phyloP scores from a whole-genome alignment of 2,113 vertebrate genomes.

The Percina caprodes region DNA sequence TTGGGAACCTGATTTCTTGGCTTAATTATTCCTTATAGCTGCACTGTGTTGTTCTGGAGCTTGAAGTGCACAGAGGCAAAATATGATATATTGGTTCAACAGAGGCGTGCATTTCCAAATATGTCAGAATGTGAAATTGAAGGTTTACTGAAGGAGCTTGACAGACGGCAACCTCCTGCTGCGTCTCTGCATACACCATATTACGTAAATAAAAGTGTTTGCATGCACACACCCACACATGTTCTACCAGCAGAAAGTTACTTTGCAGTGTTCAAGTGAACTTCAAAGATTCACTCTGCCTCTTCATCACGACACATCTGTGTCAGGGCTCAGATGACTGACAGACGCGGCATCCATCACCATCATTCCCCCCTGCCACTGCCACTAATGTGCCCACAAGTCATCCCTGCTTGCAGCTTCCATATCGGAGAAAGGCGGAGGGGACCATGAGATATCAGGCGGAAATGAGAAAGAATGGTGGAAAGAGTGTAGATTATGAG shows the following conservation, averaged over 20 bases:
- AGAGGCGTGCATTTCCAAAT: background rate
- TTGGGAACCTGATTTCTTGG: conserved; percentile 27
- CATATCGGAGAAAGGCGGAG: background rate
- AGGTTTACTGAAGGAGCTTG: conserved; percentile 32
- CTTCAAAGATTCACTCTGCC: conserved; percentile 49
- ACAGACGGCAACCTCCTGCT: conserved; percentile 50
- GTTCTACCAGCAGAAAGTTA: conserved; percentile 30
- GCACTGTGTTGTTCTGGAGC: background rate
- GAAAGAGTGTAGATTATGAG: conserved; percentile 51
- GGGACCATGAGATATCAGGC: conserved; percentile 30
- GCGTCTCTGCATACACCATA: conserved; percentile 13
- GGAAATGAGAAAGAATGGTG: conserved; percentile 33
- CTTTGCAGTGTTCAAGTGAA: conserved; percentile 57
- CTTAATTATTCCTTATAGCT: conserved; percentile 38
- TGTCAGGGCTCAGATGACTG: conserved; percentile 71
- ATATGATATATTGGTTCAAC: conserved; percentile 15
- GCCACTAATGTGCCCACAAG: conserved; percentile 61
- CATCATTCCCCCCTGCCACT: conserved; percentile 34
- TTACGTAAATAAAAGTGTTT: conserved; percentile 45
- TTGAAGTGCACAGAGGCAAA: background rate
- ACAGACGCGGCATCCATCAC: conserved; percentile 60
- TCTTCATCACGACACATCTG: conserved; percentile 62
- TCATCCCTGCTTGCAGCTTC: conserved; percentile 50
- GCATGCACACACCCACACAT: conserved; percentile 42
- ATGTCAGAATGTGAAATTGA: conserved; percentile 40